phyloP scores from a whole-genome alignment of 2,888 invertebrate species.

The Aspidapion aeneum region DNA sequence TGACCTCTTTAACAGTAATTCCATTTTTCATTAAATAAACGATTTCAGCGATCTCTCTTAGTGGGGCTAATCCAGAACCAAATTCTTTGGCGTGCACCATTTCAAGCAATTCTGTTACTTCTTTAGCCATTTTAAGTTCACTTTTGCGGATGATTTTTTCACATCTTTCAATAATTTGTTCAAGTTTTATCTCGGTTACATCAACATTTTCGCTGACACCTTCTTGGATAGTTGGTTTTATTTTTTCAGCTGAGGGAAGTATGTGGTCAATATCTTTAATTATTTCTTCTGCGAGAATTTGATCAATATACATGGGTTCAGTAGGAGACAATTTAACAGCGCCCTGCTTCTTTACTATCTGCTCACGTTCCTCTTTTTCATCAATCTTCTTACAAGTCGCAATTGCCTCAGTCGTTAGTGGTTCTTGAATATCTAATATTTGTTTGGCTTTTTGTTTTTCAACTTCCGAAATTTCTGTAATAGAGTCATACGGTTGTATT shows the following conservation, averaged over 20 bases:
- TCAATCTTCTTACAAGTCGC: slow-evolving; percentile 62
- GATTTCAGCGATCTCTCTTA: slow-evolving; percentile 79
- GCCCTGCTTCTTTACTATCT: slow-evolving; percentile 47
- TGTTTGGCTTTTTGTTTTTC: slow-evolving; percentile 51
- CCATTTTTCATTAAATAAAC: slow-evolving; percentile 75
- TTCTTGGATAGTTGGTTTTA: slow-evolving; percentile 37
- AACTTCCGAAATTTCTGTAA: slow-evolving; percentile 51
- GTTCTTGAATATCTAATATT: slow-evolving; percentile 55
- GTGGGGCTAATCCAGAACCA: slow-evolving; percentile 73
- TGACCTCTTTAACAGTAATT: slow-evolving; percentile 71
- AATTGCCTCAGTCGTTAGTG: slow-evolving; percentile 58
- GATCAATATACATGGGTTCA: slow-evolving; percentile 57
- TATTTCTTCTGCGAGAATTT: slow-evolving; percentile 56
- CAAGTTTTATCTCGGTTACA: slow-evolving; percentile 52
- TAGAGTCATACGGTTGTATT: slow-evolving; percentile 54
- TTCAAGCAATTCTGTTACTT: slow-evolving; percentile 73
- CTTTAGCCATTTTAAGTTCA: slow-evolving; percentile 62
- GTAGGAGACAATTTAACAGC: slow-evolving; percentile 53
- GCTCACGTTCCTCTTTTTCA: slow-evolving; percentile 48
- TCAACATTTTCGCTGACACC: slow-evolving; percentile 44
- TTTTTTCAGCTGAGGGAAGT: slow-evolving; percentile 39
- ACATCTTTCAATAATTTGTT: slow-evolving; percentile 54
- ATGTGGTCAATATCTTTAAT: slow-evolving; percentile 48
- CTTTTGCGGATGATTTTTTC: slow-evolving; percentile 54
- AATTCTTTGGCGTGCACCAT: slow-evolving; percentile 74